These are phyloP conservation scores for Doryteuthis pealeii DNA, from an alignment of 1,140 invertebrate genomes.

Conservation along the genomic window DNA sequence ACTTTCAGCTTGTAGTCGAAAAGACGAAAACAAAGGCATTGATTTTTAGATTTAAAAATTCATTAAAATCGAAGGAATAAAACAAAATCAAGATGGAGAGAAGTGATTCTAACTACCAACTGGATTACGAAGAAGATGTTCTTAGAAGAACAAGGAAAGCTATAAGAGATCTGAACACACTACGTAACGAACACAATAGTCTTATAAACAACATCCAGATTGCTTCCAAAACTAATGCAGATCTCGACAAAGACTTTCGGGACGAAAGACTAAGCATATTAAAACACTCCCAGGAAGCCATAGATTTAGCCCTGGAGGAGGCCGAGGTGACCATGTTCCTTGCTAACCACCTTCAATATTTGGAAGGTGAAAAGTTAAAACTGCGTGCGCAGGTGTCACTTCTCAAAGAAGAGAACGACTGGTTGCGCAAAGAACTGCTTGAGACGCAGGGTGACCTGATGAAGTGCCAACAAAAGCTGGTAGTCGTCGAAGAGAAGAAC, in stretches of 20 bases:
- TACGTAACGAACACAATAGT: not conserved
- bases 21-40: no score
- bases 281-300: slow-evolving; percentile 1
- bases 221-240: not conserved
- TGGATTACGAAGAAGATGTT: not conserved
- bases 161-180: not conserved
- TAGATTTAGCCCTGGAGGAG: not conserved
- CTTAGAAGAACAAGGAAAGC: not conserved
- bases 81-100: not conserved
- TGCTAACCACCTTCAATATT: not conserved
- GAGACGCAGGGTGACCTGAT: not conserved
- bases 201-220: not conserved
- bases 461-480: not conserved
- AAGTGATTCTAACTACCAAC: not conserved
- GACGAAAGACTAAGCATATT: not conserved
- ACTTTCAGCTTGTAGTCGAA: no score
- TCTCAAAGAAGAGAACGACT: not conserved
- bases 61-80: no score
- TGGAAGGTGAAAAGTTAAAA: not conserved
- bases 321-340: not conserved
- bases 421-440: not conserved
- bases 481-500: not conserved
- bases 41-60: no score
- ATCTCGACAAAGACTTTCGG: not conserved
- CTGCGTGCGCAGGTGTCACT: slow-evolving; percentile 1